Evolutionary conservation across 92 coral and sea anemone species (phyloP).

Genomic region (Zoanthus sociatus): DNA sequence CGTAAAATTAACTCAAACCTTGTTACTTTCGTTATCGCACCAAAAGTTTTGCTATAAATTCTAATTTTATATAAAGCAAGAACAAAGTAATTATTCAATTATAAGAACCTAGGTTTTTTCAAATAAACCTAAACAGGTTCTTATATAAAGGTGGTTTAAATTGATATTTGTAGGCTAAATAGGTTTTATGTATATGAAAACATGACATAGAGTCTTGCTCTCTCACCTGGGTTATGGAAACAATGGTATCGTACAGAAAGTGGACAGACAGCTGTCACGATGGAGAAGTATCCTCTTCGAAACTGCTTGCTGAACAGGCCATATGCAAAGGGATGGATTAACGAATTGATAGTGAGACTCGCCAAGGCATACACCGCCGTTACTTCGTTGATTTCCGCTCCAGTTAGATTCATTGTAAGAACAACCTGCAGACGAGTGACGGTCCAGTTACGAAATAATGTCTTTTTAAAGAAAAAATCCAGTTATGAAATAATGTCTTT

Average conservation of each 20-base stretch:
- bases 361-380: conserved; percentile 75
- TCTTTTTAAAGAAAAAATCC: no score
- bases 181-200: not conserved
- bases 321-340: conserved; percentile 71
- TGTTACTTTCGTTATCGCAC: no score
- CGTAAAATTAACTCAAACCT: no score
- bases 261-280: conserved; percentile 37
- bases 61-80: no score
- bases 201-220: not conserved
- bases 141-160: no score
- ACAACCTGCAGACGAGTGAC: conserved; percentile 53
- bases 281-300: conserved; percentile 58
- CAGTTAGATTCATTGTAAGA: conserved; percentile 65
- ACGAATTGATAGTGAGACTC: conserved; percentile 77
- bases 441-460: no score
- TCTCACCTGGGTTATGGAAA: not conserved
- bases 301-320: conserved; percentile 72
- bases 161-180: not conserved
- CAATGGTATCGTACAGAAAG: not conserved
- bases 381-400: conserved; percentile 62
- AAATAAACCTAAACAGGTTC: not conserved
- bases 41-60: no score
- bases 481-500: no score
- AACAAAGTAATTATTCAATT: no score
- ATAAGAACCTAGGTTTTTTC: not conserved